Evolutionary conservation across 2,888 invertebrate genomes (phyloP).

Genomic region (Cosmia trapezina): DNA sequence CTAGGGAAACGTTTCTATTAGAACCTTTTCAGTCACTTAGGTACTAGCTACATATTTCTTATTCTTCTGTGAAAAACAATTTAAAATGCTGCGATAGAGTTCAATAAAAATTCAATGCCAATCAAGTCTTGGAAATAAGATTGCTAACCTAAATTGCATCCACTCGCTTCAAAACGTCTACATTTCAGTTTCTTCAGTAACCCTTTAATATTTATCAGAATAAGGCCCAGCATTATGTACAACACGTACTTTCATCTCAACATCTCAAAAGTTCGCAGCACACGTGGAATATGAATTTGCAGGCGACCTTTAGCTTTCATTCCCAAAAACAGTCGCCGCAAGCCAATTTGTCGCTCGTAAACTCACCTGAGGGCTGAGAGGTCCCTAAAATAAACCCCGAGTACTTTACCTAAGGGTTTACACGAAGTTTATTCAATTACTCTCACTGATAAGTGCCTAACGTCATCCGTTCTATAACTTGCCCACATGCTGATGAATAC

Average conservation of each 20-base stretch:
- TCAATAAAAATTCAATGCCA: slow-evolving; percentile 16
- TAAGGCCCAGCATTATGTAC: slow-evolving; percentile 12
- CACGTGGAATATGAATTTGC: slow-evolving; percentile 34
- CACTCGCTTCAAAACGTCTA: not conserved
- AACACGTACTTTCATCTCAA: slow-evolving; percentile 34
- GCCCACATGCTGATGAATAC: slow-evolving; percentile 60
- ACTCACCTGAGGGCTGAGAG: slow-evolving; percentile 58
- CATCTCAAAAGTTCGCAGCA: slow-evolving; percentile 25
- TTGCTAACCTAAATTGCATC: slow-evolving; percentile 23
- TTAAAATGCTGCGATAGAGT: not conserved
- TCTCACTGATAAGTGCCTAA: slow-evolving; percentile 57
- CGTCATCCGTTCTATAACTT: slow-evolving; percentile 63
- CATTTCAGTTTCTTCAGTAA: slow-evolving; percentile 19
- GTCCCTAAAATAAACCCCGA: slow-evolving; percentile 46
- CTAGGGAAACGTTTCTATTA: slow-evolving; percentile 36
- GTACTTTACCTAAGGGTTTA: slow-evolving; percentile 50
- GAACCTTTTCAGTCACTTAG: slow-evolving; percentile 6
- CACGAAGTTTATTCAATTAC: slow-evolving; percentile 64
- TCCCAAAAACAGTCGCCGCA: slow-evolving; percentile 39
- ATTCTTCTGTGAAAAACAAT: not conserved
- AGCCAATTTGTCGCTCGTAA: slow-evolving; percentile 65
- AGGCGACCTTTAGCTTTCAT: slow-evolving; percentile 36
- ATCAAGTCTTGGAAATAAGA: slow-evolving; percentile 17
- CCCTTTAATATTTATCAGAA: slow-evolving; percentile 22
- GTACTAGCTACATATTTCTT: not conserved